Evolutionary conservation across 1,140 invertebrate genomes (phyloP).

Genomic region (Diabrotica virgifera): DNA sequence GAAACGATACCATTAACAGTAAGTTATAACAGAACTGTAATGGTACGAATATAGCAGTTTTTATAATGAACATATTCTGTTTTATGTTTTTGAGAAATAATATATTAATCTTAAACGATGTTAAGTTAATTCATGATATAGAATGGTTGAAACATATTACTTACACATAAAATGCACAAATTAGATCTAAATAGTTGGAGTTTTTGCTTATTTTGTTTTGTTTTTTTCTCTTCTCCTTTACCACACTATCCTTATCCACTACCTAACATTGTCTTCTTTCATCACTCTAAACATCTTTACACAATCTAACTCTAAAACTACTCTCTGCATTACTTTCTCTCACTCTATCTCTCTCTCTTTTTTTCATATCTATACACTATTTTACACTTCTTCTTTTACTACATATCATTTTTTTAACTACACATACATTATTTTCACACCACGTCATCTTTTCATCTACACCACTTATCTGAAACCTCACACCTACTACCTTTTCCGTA

Average conservation of each 20-base stretch:
- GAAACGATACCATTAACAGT: too few relatives aligned
- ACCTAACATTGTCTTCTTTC: too few relatives aligned
- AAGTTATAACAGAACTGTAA: too few relatives aligned
- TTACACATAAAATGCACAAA: slow-evolving; percentile 4
- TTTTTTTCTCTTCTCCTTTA: slow-evolving; percentile 42
- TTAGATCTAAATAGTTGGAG: slow-evolving; percentile 15
- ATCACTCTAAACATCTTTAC: too few relatives aligned
- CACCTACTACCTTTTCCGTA: slow-evolving; percentile 38
- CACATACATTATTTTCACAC: slow-evolving; percentile 12
- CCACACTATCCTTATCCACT: slow-evolving; percentile 19
- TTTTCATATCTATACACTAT: not conserved
- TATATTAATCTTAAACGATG: not conserved
- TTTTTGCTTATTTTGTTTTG: slow-evolving; percentile 45
- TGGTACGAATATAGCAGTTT: too few relatives aligned
- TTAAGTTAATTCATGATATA: not conserved
- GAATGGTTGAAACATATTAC: slow-evolving; percentile 12
- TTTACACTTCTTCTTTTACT: not conserved
- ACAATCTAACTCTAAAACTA: too few relatives aligned
- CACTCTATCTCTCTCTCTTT: slow-evolving; percentile 9
- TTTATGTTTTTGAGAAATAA: not conserved
- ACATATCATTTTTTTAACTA: slow-evolving; percentile 7
- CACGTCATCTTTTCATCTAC: slow-evolving; percentile 23
- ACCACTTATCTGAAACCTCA: slow-evolving; percentile 15
- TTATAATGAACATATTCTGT: too few relatives aligned
- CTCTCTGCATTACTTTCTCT: slow-evolving; percentile 13